Evolutionary conservation across 2,888 invertebrate species (phyloP).

Genomic region (Mesochorus sp.): DNA sequence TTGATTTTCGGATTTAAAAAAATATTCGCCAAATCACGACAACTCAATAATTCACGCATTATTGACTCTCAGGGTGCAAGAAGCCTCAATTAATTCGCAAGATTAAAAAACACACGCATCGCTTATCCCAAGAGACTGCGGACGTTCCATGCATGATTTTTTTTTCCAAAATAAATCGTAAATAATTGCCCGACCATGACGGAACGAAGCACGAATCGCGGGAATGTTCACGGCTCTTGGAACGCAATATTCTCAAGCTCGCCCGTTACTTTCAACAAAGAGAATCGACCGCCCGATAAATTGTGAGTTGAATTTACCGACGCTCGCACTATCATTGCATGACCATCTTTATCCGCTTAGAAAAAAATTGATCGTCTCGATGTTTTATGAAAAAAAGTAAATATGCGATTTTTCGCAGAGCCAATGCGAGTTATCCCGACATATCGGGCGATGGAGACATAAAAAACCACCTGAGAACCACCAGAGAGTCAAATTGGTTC

Average conservation of each 20-base stretch:
- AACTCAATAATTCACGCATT: conserved; percentile 7
- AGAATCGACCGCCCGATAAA: conserved; percentile 70
- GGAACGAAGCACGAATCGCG: conserved; percentile 30
- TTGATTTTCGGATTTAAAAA: background rate
- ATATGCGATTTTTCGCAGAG: no score
- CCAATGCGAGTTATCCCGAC: conserved; percentile 38
- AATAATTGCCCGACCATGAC: conserved; percentile 66
- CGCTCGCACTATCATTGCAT: background rate
- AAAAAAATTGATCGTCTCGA: no score
- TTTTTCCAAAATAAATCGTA: background rate
- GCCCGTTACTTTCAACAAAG: conserved; percentile 73
- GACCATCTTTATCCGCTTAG: background rate
- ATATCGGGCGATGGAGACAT: conserved; percentile 32
- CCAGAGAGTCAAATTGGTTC: conserved; percentile 23
- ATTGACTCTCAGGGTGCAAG: background rate
- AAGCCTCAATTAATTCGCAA: background rate
- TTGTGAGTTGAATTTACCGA: conserved; percentile 72
- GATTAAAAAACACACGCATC: conserved; percentile 3
- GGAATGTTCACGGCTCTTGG: conserved; percentile 72
- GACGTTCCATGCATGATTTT: conserved; percentile 54
- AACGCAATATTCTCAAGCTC: conserved; percentile 79
- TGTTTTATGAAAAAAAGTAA: no score
- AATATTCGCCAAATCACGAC: background rate
- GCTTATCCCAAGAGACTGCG: background rate
- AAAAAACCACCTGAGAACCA: conserved; percentile 22